phyloP scores from a whole-genome alignment of 2,113 vertebrate species.

The Empidonax traillii region DNA sequence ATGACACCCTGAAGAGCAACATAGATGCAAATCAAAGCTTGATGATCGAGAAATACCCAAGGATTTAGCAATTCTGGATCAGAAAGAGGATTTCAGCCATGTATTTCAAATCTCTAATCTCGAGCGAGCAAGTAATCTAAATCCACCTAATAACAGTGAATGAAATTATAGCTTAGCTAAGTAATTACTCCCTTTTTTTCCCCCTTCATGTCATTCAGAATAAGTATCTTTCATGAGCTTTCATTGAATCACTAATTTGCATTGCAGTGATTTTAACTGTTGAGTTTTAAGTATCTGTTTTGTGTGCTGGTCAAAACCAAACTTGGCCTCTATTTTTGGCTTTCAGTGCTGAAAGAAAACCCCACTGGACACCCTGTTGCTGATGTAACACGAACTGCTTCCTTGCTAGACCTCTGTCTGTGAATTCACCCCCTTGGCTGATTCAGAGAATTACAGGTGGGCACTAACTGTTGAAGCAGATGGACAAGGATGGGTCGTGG shows the following conservation, averaged over 20 bases:
- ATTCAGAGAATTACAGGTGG: background rate
- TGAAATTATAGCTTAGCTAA: conserved; percentile 21
- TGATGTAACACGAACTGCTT: background rate
- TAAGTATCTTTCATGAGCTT: background rate
- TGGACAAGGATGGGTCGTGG: accelerated
- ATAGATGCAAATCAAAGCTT: conserved; percentile 26
- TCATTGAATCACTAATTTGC: background rate
- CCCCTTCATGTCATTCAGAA: background rate
- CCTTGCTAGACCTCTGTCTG: background rate
- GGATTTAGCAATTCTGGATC: conserved; percentile 61
- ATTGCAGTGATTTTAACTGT: background rate
- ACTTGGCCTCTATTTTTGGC: background rate
- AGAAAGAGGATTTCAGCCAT: conserved; percentile 58
- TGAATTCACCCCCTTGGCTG: background rate
- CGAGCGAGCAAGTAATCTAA: conserved; percentile 43
- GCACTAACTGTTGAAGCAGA: background rate
- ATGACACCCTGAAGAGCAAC: background rate
- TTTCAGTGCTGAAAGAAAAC: background rate
- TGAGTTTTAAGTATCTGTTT: background rate
- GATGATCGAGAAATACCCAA: background rate
- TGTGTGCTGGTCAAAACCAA: background rate
- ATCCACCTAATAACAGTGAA: conserved; percentile 59
- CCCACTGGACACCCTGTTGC: background rate
- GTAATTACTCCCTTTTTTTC: background rate
- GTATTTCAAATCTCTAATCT: conserved; percentile 66